phyloP scores from a whole-genome alignment of 2,797 vertebrate species.

The Adrianichthys oophorus region DNA sequence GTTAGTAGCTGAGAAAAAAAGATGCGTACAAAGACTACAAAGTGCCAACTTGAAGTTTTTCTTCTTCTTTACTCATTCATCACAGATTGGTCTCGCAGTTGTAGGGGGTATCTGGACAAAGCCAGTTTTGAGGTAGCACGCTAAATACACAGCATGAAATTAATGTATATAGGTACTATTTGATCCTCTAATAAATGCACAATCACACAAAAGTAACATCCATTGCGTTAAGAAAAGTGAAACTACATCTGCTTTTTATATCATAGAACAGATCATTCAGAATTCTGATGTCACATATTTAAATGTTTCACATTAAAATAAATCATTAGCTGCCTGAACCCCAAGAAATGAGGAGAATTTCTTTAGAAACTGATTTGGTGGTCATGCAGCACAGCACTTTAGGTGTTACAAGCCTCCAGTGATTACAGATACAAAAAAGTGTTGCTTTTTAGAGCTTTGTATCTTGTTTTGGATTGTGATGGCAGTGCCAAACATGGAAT shows the following conservation, averaged over 20 bases:
- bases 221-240: too few species aligned
- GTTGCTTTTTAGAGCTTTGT: background rate
- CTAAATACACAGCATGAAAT: constrained; percentile 14
- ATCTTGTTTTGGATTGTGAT: background rate
- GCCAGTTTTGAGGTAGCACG: constrained; percentile 33
- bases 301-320: constrained; percentile 33
- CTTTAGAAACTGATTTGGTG: constrained; percentile 7
- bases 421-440: constrained; percentile 2
- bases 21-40: too few species aligned
- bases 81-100: constrained; percentile 31
- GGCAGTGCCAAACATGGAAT: constrained; percentile 21
- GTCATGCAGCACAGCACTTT: constrained; percentile 46
- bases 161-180: constrained; percentile 6
- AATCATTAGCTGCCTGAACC: constrained; percentile 35
- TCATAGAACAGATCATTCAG: constrained; percentile 5
- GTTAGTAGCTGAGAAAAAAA: too few species aligned
- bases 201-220: too few species aligned
- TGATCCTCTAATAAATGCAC: background rate
- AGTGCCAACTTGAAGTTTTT: constrained; percentile 1
- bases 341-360: background rate
- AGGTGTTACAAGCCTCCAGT: constrained; percentile 11
- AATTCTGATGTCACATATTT: constrained; percentile 13
- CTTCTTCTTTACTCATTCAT: constrained; percentile 14
- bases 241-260: background rate
- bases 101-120: constrained; percentile 21